Base-by-base conservation (phyloP, 2,113 vertebrate genomes). In the Indicator maculatus region DNA sequence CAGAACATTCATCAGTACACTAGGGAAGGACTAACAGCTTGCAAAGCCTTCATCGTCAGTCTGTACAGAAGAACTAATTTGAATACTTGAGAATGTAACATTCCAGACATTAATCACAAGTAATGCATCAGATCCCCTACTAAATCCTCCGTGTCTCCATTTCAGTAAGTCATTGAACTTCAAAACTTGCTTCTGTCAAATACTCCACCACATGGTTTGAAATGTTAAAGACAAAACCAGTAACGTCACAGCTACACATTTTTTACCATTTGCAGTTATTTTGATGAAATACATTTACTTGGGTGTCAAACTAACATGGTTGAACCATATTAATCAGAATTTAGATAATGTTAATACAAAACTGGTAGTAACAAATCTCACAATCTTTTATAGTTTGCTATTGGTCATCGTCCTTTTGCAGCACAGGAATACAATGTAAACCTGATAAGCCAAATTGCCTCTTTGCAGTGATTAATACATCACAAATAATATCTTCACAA, bases 181-280 rank as follows among this genome's bases (percentile, higher is more conserved):
- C n/a, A 87, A 58, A 91, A 13, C 52, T 61, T 90, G 12, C 11
- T 84, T 78, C 84, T 59, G 45, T 55, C 59, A 74, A 84, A 74
- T 12, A 30, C 6, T 30, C 94, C 96, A 93, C 89, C 96, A 6
- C 23, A 92, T 96, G 93, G 92, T 59, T 30, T 80, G 24, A 72
- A 72, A 61, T 5, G 33, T 30, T 59, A 73, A 88, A 50, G 41
- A 67, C n/a, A 76, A 16, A 77, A 65, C 0, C 14, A 47, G 13
- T 7, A 31, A 81, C 1, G 4, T 9, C 7, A 38, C 24, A 74
- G 17, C 13, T 44, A 71, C 13, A 30, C 6, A 6, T 30, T 12
- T 56, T 39, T 41, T 41, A 73, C 30, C 7, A 58, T 30, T 53
- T 45, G 63, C 12, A 70, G 28, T 38, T 80, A 21, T n/a, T 90